A percentile compares a stretch with the other conserved stretches of the same genome.
phyloP scores from a whole-genome alignment of 2,888 invertebrate species.

The Morpho achilles region DNA sequence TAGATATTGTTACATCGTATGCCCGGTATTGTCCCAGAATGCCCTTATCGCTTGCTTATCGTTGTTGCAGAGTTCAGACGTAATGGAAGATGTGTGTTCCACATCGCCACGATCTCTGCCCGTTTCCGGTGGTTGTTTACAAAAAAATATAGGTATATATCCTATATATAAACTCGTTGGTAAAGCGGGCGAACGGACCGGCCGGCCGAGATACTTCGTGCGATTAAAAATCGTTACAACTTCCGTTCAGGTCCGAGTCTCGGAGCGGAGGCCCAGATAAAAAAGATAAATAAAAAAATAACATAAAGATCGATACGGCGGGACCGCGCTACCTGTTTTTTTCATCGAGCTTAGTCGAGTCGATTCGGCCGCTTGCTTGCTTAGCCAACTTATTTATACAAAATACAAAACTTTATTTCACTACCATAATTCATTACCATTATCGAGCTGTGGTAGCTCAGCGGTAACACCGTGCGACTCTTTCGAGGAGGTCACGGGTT shows the following conservation, averaged over 20 bases:
- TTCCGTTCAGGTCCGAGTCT: constrained; percentile 71
- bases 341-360: constrained; percentile 52
- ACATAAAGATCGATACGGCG: constrained; percentile 74
- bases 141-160: constrained; percentile 54
- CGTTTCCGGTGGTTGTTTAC: constrained; percentile 76
- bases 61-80: constrained; percentile 60
- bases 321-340: constrained; percentile 77
- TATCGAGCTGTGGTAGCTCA: too few species aligned
- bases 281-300: constrained; percentile 76
- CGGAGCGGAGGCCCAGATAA: constrained; percentile 65
- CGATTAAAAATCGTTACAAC: constrained; percentile 79
- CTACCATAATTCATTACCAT: too few species aligned
- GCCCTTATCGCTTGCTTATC: constrained; percentile 61
- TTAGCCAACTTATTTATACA: constrained; percentile 32
- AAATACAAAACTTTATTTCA: too few species aligned
- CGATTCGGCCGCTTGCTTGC: constrained; percentile 40
- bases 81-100: constrained; percentile 76
- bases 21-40: constrained; percentile 29
- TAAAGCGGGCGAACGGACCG: constrained; percentile 58
- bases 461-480: too few species aligned
- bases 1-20: constrained; percentile 31
- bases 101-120: constrained; percentile 61
- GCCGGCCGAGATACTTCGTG: constrained; percentile 69
- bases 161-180: constrained; percentile 58
- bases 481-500: too few species aligned